Percentiles rank a stretch among this genome's conserved stretches.
Evolutionary conservation across 2,113 vertebrate genomes (phyloP).

Genomic region (Istiophorus platypterus): DNA sequence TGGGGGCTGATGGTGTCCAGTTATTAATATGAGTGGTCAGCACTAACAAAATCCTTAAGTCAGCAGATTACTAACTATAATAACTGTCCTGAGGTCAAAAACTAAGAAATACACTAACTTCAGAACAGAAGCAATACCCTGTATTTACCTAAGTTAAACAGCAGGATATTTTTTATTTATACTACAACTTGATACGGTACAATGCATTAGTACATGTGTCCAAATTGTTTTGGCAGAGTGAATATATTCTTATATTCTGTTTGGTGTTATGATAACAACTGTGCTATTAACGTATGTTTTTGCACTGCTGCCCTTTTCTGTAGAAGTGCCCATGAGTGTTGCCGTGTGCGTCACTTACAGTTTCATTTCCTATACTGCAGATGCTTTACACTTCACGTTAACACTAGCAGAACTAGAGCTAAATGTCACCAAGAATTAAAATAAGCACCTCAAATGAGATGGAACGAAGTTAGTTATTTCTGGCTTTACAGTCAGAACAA

Average conservation of each 20-base stretch:
- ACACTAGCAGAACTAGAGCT: neutral
- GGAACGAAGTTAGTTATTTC: neutral
- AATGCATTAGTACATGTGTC: neutral
- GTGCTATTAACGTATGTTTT: slow-evolving; percentile 7
- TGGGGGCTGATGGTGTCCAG: slow-evolving; percentile 5
- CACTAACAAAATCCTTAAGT: slow-evolving; percentile 25
- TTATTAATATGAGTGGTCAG: slow-evolving; percentile 45
- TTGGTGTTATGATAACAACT: slow-evolving; percentile 4
- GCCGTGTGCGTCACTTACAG: slow-evolving; percentile 30
- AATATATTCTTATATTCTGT: neutral
- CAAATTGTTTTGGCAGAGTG: neutral
- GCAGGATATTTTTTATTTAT: neutral
- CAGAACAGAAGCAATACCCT: neutral
- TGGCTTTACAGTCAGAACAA: neutral
- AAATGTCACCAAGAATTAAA: neutral
- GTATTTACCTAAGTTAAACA: slow-evolving; percentile 17
- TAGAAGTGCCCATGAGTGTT: neutral
- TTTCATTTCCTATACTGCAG: slow-evolving; percentile 63
- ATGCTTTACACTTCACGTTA: slow-evolving; percentile 20
- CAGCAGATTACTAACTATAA: slow-evolving; percentile 44
- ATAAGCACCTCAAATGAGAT: neutral
- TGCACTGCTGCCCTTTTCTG: slow-evolving; percentile 23
- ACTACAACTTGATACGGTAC: neutral
- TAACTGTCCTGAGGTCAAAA: slow-evolving; percentile 26
- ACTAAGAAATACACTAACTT: slow-evolving; percentile 22